Base-by-base conservation (phyloP, 2,888 invertebrate species). In the Cecidostiba fungosa region DNA sequence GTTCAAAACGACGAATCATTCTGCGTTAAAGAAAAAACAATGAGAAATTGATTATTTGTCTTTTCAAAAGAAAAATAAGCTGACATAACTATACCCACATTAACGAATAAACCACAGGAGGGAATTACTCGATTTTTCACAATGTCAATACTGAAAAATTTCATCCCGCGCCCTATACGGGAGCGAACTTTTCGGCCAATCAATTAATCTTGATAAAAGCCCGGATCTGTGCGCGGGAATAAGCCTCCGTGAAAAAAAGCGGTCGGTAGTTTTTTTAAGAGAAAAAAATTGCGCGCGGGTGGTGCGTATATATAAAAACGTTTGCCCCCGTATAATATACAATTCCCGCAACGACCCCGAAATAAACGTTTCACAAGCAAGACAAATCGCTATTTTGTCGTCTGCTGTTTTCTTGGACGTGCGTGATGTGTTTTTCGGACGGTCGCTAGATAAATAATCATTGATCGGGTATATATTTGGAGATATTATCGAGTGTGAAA, bases 301-400 rank as follows among this genome's bases (percentile, higher is more conserved):
- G 19, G n/a, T 4, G 16, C 23, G 23, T 23, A 23, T 12, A 10
- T 29, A 16, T 8, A 3, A n/a, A 29, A 12, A 14, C 78, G 26
- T 43, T 59, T 23, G 1, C 39, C 66, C 8, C 59, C 10, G 54
- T 6, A n/a, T n/a, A 26, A n/a, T 6, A n/a, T n/a, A 26, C 1
- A 36, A 36, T 36, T 36, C 36, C 62, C 23, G 59, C 1, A 36
- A 0, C 62, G 39, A 32, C 36, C 10, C 36, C 10, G 29, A 47
- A 66, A 78, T 66, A 77, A 69, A 78, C 29, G n/a, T 47, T 78
- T 78, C 78, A 47, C 69, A 47, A 78, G 8, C 69, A 26, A 69
- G 78, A 69, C 78, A 78, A 69, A 78, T 69, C 50, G 32, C 39
- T 43, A 19, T 29, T 69, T 8, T 66, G 62, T 66, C 39, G 16